phyloP scores from a whole-genome alignment of 2,888 invertebrate species.

The Lamproptera curius region DNA sequence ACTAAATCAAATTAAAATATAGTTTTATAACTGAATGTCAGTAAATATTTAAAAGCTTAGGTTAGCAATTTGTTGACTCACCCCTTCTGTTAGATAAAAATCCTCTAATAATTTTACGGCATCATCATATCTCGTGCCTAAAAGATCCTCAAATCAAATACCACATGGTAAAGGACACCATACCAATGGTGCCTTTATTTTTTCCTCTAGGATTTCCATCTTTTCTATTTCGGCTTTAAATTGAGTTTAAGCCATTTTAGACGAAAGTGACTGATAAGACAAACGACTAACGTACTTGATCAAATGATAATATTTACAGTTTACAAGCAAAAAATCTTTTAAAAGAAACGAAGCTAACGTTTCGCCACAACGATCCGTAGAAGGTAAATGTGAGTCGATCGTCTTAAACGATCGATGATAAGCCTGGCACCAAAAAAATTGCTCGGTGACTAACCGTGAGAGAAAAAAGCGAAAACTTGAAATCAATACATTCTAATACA shows the following conservation, averaged over 20 bases:
- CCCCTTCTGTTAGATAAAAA: conserved; percentile 62
- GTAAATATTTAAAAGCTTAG: too few relatives aligned
- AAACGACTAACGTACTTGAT: too few relatives aligned
- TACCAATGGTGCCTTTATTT: conserved; percentile 67
- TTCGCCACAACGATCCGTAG: background rate
- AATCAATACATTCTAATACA: conserved; percentile 31
- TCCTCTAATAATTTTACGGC: conserved; percentile 59
- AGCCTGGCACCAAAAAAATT: conserved; percentile 29
- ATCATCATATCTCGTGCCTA: conserved; percentile 64
- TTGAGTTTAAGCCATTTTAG: conserved; percentile 46
- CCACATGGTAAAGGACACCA: conserved; percentile 65
- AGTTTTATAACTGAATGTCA: too few relatives aligned
- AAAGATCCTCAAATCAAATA: conserved; percentile 65
- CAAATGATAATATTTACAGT: too few relatives aligned
- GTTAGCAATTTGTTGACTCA: too few relatives aligned
- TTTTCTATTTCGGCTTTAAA: conserved; percentile 58
- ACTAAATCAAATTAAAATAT: too few relatives aligned
- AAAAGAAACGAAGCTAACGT: too few relatives aligned
- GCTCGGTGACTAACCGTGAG: conserved; percentile 18
- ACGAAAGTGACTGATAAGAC: too few relatives aligned
- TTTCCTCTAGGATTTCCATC: conserved; percentile 59
- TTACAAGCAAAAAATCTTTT: too few relatives aligned
- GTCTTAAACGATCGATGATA: conserved; percentile 27
- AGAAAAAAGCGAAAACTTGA: conserved; percentile 27
- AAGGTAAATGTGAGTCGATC: conserved; percentile 13